phyloP scores from a whole-genome alignment of 2,113 vertebrate species.

The Apodemus speciosus region DNA sequence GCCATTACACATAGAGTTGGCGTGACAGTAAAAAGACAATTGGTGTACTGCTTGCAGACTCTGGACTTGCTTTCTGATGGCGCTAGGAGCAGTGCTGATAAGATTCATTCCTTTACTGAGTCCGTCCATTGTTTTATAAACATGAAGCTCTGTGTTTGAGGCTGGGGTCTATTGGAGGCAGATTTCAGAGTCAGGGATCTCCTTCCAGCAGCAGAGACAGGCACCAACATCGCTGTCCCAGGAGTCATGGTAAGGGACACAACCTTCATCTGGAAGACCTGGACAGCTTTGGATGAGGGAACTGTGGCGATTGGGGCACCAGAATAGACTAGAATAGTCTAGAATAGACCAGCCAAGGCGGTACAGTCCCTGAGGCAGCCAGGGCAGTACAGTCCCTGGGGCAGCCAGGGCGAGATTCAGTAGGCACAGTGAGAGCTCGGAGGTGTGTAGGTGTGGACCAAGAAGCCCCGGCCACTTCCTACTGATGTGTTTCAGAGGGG shows the following conservation, averaged over 20 bases:
- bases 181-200: not conserved
- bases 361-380: not conserved
- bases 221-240: not conserved
- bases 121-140: not conserved
- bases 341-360: not conserved
- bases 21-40: not conserved
- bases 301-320: not conserved
- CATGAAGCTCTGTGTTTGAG: not conserved
- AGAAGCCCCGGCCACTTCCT: not conserved
- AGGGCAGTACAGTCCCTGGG: no score
- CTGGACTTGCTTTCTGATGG: not conserved
- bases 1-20: not conserved
- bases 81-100: not conserved
- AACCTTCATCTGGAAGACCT: not conserved
- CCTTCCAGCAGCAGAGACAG: not conserved
- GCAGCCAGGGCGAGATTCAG: not conserved
- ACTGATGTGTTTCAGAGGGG: not conserved
- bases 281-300: not conserved
- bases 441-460: not conserved
- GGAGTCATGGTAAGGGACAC: not conserved
- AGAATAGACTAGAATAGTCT: not conserved
- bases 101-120: rapidly evolving
- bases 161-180: not conserved
- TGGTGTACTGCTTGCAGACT: not conserved
- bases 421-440: not conserved